Evolutionary conservation across 2,888 invertebrate species (phyloP), one percentile per base, ranked within the genome.

Genomic region (Colostygia pectinataria): DNA sequence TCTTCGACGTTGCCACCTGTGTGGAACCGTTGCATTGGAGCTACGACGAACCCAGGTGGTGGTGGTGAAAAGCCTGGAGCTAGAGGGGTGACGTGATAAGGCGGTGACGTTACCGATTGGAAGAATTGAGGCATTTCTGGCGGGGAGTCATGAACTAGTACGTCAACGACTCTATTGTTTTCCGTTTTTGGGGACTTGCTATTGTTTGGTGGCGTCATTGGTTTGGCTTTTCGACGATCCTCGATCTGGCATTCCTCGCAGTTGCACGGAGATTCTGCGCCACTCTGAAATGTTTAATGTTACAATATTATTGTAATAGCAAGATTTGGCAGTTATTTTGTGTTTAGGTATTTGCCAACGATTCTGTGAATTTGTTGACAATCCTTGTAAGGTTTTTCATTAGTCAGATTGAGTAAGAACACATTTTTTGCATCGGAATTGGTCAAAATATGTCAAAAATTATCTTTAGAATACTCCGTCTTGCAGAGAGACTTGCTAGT

Each of bases 1-100:
- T 94, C 93, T 61, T 94, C 94, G 28, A 94, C 82, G 66, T 94
- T 94, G 0, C 93, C 93, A 7, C 92, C 93, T 14, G 91, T 92
- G 63, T 85, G 85, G 71, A 91, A 91, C 28, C 84, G 74, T 40
- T 82, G 84, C 0, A 80, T 85, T 1, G 88, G 83, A 14, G 82
- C 81, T 14, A 86, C 68, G 27, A 88, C 80, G 63, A 90, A 89
- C 12, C 89, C 89, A 3, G 89, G 86, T 1, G 87, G 85, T 3
- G 54, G 54, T 2, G 54, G 54, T 10, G 48, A 28, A 62, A 90
- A 89, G 13, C 88, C 88, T 4, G 88, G 86, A 1, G 87, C 83
- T 32, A 49, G 49, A n/a, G 54, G 41, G 24, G 78, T 59, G 39
- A 80, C 64, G 59, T 84, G 83, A 59, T 78, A 83, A n/a, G 88